Evolutionary conservation across 2,113 vertebrate genomes (phyloP), one percentile per base, ranked within the genome.

Genomic region (Megaceryle torquata): DNA sequence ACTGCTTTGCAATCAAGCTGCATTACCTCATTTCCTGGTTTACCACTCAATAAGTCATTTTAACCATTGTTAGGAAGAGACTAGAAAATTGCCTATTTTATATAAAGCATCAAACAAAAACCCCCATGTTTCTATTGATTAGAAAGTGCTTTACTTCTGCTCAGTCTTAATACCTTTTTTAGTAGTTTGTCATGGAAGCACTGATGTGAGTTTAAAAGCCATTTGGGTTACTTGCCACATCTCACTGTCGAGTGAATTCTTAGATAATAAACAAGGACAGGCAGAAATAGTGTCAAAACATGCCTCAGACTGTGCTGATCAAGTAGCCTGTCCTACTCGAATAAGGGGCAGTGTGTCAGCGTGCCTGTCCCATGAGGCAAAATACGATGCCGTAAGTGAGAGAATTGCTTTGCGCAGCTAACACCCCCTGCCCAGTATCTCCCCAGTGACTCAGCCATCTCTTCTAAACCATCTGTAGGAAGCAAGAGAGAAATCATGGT

Each of bases 211-310:
- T 82, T 92, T 83, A 37, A 95, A 90, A 86, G 56, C 68, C 46
- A 4, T 12, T 6, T 6, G 59, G 70, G 37, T 69, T 83, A 74
- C 68, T 90, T 83, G 68, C 79, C 51, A 1, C 29, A 15, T 74
- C 89, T 94, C 17, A 5, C 51, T 93, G 75, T 46, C 7, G 3
- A 59, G 68, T 71, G 71, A 81, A 51, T 71, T 96, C 59, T 79
- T 82, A 80, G 71, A 20, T 92, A 85, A 87, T 51, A 80, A 56
- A 33, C 0, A 11, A 92, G 50, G 3, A 91, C 76, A 77, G 54
- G 53, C 75, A 85, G 63, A 91, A 95, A 89, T n/a, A 44, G 54
- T 50, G 59, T 89, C 87, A 87, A 93, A 95, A 87, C 20, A 70
- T 0, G 0, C 26, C 54, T 85, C 57, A 79, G 46, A 71, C 61